Base-by-base conservation (phyloP, 2,113 vertebrate species). In the Hippocampus guttulatus region DNA sequence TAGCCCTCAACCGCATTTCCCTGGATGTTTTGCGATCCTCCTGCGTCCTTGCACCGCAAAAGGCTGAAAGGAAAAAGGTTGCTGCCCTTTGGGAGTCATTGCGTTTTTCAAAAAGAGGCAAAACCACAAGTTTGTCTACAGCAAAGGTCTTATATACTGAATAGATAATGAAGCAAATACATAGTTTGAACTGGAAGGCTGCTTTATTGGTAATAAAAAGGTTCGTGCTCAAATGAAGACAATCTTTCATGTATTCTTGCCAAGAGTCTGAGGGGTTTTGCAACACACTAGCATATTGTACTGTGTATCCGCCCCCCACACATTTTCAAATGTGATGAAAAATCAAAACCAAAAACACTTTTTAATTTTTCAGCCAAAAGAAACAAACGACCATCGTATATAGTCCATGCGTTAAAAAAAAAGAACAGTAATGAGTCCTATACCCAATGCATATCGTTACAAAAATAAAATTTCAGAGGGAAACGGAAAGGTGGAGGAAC, bases 131-230 rank as follows among this genome's bases (percentile, higher is more conserved):
- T 38, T 10, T 40, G 38, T 41, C 25, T 9, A 51, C 49, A 55
- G 51, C 27, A 40, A 54, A 10, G 23, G 14, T 43, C 23, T 18
- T 10, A 38, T 15, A 8, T 6, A 5, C 11, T 11, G 16, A 30
- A 40, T 61, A 49, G 67, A 66, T 1, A 20, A 64, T 75, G 45
- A 84, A 71, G 67, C 69, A 66, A 68, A 67, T 72, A 85, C 78
- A 87, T 83, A 23, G 72, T 65, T 74, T 79, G 89, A 92, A 91
- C 91, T 93, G 90, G 91, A 93, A 92, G 92, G 92, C 91, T 93
- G 92, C 92, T 93, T 93, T 93, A 93, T 93, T 93, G 88, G 92
- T 92, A 92, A 92, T 91, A 93, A 93, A 93, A 93, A 93, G 90
- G 87, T 91, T 92, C 90, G 91, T 93, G 91, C 92, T 93, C 92